A percentile compares a stretch with the other conserved stretches of the same genome.
phyloP scores from a whole-genome alignment of 2,113 vertebrate species.

The Vulpes lagopus region DNA sequence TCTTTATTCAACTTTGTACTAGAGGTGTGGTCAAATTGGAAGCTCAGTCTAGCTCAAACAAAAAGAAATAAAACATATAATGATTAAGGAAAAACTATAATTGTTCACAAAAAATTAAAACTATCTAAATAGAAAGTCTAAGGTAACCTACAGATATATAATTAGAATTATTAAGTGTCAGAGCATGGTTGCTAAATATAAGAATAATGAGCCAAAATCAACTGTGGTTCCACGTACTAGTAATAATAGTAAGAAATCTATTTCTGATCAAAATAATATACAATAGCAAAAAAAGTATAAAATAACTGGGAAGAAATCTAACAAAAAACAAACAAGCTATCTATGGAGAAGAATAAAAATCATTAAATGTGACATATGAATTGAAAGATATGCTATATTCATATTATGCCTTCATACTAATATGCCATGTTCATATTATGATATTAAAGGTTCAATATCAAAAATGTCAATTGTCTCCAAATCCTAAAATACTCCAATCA shows the following conservation, averaged over 20 bases:
- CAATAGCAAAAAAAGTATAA: background rate
- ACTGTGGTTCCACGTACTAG: background rate
- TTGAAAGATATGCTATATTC: background rate
- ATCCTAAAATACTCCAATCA: conserved; percentile 15
- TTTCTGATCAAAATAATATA: background rate
- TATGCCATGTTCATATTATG: background rate
- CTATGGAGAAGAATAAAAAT: background rate
- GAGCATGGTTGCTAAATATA: background rate
- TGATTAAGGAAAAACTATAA: background rate
- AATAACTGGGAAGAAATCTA: background rate
- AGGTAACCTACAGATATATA: background rate
- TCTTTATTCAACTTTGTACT: background rate
- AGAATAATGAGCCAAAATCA: background rate
- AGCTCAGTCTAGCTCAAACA: background rate
- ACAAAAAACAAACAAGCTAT: background rate
- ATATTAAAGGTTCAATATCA: background rate
- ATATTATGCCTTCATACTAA: background rate
- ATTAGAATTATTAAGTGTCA: conserved; percentile 9
- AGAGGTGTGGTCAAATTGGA: background rate
- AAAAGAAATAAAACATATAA: background rate
- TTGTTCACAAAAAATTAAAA: background rate
- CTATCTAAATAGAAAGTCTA: background rate
- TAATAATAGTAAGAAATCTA: background rate
- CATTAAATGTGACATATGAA: background rate
- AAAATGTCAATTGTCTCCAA: background rate